Base-by-base conservation (phyloP, 2,113 vertebrate species). In the Lates calcarifer region DNA sequence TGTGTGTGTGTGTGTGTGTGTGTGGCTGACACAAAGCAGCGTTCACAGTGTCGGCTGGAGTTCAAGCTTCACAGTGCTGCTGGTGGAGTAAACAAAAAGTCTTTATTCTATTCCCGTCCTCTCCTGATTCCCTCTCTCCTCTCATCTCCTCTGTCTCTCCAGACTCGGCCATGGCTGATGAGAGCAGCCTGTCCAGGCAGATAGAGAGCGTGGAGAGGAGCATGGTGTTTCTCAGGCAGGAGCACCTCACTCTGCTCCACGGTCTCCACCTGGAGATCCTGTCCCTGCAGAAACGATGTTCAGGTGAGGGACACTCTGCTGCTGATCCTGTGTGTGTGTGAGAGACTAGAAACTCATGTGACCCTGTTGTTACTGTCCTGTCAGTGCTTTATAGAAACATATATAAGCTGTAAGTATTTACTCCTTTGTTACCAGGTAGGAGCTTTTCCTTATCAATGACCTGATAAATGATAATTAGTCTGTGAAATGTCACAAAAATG, bases 231-330 rank as follows among this genome's bases (percentile, higher is more conserved):
- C 95, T 99, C 80, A 95, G 97, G 77, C 97, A 97, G 90, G 97
- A 99, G 90, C 98, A 99, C 91, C 95, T 97, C 91, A 95, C 97
- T 64, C 78, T 99, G 83, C 96, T 99, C 39, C 96, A 97, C 0
- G 97, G 96, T 85, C 95, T 99, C 86, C 98, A 99, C 92, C 93
- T 97, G 94, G 98, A 99, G 94, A 97, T 99, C 93, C 96, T 98
- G 15, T 96, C 96, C 84, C 78, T 99, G 91, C 98, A 99, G 95
- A 99, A 99, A 85, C 96, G 96, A 91, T 99, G 97, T 89, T 95
- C 96, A 94, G 98, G 98, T 99, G 90, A 95, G 81, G 24, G n/a
- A 45, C 26, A 26, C n/a, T 24, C 73, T 45, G 43, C n/a, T 63
- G 20, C 33, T 70, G 15, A 5, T 22, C 1, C 6, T 75, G 29